These are phyloP conservation scores for Resseliella maxima DNA, from an alignment of 2,888 invertebrate species.

Conservation along the genomic window DNA sequence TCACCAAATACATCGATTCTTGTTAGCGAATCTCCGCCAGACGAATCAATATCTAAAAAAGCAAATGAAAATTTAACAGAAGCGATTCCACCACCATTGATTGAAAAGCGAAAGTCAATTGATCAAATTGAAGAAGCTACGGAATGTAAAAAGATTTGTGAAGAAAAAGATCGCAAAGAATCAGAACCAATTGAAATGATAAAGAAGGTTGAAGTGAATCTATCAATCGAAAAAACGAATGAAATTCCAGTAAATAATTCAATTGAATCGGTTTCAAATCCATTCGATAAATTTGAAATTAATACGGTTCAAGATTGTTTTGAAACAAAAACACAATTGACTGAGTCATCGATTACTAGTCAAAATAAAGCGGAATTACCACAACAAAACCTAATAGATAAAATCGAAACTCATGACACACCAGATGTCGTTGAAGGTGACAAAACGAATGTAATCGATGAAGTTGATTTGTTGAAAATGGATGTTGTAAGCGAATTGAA, in stretches of 20 bases:
- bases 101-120: conserved; percentile 18
- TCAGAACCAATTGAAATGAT: background rate
- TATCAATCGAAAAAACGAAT: background rate
- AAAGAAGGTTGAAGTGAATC: background rate
- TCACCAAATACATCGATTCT: background rate
- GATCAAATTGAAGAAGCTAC: background rate
- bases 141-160: conserved; percentile 13
- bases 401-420: no score
- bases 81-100: background rate
- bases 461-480: no score
- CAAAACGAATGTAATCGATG: no score
- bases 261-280: background rate
- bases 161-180: background rate
- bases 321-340: background rate
- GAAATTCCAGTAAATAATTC: background rate
- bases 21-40: background rate
- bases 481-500: no score
- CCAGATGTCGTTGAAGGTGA: no score
- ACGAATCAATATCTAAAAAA: background rate
- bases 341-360: no score
- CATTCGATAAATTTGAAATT: background rate
- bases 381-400: no score
- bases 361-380: background rate
- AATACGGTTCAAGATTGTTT: background rate
- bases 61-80: background rate